A percentile compares a stretch with the other conserved stretches of the same genome.
Conservation (phyloP, 2,797 vertebrate species). For the Triplophysa yarkandensis region DNA sequence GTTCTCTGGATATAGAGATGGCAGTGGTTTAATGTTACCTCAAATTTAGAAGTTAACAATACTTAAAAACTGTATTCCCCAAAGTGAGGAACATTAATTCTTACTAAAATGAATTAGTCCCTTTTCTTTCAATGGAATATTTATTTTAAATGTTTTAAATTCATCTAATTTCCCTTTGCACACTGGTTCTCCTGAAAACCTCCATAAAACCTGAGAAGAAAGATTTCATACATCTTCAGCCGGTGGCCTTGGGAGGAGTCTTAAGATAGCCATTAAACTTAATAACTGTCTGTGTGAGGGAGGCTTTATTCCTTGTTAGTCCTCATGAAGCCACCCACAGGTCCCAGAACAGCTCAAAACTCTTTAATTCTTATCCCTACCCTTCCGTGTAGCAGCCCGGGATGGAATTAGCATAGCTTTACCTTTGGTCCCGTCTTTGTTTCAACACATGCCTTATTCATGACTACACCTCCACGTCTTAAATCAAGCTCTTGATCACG, state of each 20-base stretch:
- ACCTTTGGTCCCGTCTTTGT: conserved; percentile 5
- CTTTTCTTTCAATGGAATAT: neutral
- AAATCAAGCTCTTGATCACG: conserved; percentile 36
- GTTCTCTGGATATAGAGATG: too few relatives aligned
- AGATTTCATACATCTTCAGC: conserved; percentile 22
- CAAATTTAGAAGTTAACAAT: too few relatives aligned
- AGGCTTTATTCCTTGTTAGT: conserved; percentile 38
- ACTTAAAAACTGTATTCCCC: too few relatives aligned
- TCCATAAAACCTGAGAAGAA: neutral
- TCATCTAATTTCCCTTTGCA: neutral
- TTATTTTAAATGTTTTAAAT: conserved; percentile 6
- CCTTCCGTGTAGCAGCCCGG: neutral
- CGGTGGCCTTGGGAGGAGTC: conserved; percentile 34
- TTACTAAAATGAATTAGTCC: neutral
- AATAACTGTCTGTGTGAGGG: conserved; percentile 36
- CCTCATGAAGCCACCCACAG: conserved; percentile 20
- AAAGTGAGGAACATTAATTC: neutral
- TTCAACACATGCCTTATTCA: conserved; percentile 16
- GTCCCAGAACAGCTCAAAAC: conserved; percentile 25
- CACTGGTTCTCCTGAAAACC: conserved; percentile 7
- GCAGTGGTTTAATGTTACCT: too few relatives aligned
- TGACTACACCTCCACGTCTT: conserved; percentile 11
- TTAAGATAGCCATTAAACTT: conserved; percentile 43
- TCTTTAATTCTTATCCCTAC: conserved; percentile 13
- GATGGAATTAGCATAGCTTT: conserved; percentile 18